These are phyloP conservation scores for Neocloeon triangulifer DNA, from an alignment of 1,140 invertebrate species.

Conservation along the genomic window DNA sequence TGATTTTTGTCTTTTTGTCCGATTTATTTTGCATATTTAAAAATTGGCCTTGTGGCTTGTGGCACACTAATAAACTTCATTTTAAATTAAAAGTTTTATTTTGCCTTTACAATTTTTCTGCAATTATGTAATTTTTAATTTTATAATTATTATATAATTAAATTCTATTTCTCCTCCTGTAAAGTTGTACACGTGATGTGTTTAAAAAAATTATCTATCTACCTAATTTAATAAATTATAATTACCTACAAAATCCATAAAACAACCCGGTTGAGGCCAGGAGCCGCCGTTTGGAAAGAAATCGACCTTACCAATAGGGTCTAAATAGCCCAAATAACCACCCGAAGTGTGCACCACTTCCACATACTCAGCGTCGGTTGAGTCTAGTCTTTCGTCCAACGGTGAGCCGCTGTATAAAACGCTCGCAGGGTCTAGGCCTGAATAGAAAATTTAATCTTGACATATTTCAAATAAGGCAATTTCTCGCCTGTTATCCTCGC, in stretches of 20 bases:
- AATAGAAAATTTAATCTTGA: too few relatives aligned
- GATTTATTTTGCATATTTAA: too few relatives aligned
- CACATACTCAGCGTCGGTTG: conserved; percentile 24
- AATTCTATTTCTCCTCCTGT: background rate
- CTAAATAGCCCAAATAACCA: conserved; percentile 26
- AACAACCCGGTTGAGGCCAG: conserved; percentile 37
- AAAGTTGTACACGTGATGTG: too few relatives aligned
- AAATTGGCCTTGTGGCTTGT: background rate
- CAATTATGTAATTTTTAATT: background rate
- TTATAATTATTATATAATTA: background rate
- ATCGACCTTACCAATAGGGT: conserved; percentile 28
- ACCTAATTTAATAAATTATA: background rate
- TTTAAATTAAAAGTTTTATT: background rate
- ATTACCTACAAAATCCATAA: conserved; percentile 12
- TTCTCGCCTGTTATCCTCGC: conserved; percentile 1
- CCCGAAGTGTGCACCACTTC: conserved; percentile 35
- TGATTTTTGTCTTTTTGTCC: too few relatives aligned
- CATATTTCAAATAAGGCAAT: too few relatives aligned
- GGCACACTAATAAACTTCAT: background rate
- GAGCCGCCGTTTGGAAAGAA: conserved; percentile 36
- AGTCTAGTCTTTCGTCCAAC: conserved; percentile 10
- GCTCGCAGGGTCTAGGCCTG: conserved; percentile 15
- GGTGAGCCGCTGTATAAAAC: conserved; percentile 13
- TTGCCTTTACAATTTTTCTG: background rate
- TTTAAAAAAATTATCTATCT: background rate